Evolutionary conservation across 2,888 invertebrate species (phyloP), one percentile per base, ranked within the genome.

Genomic region (Suillia variegata): DNA sequence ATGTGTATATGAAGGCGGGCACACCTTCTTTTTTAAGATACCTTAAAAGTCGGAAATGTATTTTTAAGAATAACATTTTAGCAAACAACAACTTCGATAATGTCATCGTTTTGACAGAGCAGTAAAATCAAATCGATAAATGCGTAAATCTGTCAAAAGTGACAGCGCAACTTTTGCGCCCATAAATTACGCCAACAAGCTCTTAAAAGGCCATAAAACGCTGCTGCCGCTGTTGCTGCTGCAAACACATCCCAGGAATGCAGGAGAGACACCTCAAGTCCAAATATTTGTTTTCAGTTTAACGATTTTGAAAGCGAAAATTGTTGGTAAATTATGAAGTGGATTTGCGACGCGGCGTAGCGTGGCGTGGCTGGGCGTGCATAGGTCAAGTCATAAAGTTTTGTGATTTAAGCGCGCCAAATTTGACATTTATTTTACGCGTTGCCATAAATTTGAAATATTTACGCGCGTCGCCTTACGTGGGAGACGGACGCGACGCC

Each of bases 361-460:
- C n/a, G n/a, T n/a, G n/a, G n/a, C n/a, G n/a, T n/a, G n/a, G n/a
- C n/a, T n/a, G n/a, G n/a, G 45, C 20, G 45, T 20, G 17, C 45
- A 45, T 20, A 45, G 45, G 45, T 45, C 45, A 45, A 45, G 6
- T 18, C 45, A 13, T 45, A 18, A 45, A 45, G 3, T 45, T 17
- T 18, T 13, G 20, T 18, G 45, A 45, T 45, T 45, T 45, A 45
- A 45, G 20, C 45, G 20, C 45, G 45, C 45, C 45, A 45, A 45
- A 18, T 45, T 45, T 18, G 45, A 20, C 45, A 13, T 45, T 45
- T 45, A 45, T 45, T 45, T 38, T 45, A 18, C 45, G 45, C 18
- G 6, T 45, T 17, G 45, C 45, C 17, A 18, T 45, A 45, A 45
- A 45, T 45, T 45, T 45, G 18, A 45, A 45, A 45, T 45, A 45